phyloP scores from a whole-genome alignment of 1,140 invertebrate genomes.

The Drosophila erecta region DNA sequence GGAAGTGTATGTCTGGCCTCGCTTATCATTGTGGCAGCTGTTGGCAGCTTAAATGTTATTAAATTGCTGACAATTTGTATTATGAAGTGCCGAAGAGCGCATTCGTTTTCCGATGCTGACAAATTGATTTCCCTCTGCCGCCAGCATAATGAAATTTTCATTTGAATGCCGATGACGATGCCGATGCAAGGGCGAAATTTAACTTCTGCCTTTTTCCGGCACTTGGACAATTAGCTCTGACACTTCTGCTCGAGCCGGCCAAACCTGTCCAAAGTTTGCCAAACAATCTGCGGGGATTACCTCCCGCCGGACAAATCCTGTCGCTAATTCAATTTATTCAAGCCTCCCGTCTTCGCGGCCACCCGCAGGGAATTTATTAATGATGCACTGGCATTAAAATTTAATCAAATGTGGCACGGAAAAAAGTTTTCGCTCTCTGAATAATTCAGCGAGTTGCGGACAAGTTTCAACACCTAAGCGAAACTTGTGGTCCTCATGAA shows the following conservation, averaged over 20 bases:
- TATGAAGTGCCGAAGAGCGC: constrained; percentile 36
- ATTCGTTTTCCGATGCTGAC: constrained; percentile 37
- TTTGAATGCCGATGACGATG: constrained; percentile 38
- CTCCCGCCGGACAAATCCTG: constrained; percentile 37
- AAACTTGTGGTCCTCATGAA: constrained; percentile 16
- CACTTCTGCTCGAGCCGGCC: constrained; percentile 28
- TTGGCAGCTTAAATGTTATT: constrained; percentile 76
- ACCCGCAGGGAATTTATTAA: constrained; percentile 68
- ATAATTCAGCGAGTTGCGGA: constrained; percentile 74
- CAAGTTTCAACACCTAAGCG: constrained; percentile 73
- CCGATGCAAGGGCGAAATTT: constrained; percentile 13
- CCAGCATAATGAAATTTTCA: constrained; percentile 64
- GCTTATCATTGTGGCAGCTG: constrained; percentile 52
- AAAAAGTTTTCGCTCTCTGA: constrained; percentile 56
- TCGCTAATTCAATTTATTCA: constrained; percentile 71
- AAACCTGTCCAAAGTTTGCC: constrained; percentile 62
- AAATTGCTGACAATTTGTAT: constrained; percentile 77
- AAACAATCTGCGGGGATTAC: constrained; percentile 57
- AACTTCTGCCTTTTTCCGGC: constrained; percentile 15
- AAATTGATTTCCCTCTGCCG: constrained; percentile 66
- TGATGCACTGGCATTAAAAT: constrained; percentile 77
- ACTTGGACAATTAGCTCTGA: constrained; percentile 63
- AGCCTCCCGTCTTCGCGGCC: constrained; percentile 12
- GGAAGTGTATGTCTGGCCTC: constrained; percentile 6
- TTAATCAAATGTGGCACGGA: constrained; percentile 67